Percentiles rank a stretch among this genome's conserved stretches.
Conservation (phyloP, 1,140 invertebrate species). For the Trichomalopsis sarcophagae region DNA sequence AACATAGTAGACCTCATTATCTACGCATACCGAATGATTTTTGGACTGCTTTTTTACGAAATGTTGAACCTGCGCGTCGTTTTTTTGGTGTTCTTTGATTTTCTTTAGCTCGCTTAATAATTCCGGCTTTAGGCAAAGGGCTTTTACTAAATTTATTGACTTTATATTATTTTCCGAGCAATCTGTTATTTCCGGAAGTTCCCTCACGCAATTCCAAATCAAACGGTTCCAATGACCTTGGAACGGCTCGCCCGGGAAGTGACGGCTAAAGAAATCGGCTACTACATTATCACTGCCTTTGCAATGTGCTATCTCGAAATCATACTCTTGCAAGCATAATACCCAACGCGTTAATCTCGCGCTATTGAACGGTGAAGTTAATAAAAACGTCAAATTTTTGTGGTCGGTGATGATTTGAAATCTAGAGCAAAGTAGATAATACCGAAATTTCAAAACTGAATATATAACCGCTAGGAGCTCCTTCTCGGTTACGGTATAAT, state of each 20-base stretch:
- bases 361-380: not conserved
- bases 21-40: too few species aligned
- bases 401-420: not conserved
- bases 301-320: constrained; percentile 14
- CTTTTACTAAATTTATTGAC: not conserved
- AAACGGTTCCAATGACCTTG: not conserved
- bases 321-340: constrained; percentile 44
- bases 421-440: not conserved
- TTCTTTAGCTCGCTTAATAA: not conserved
- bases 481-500: not conserved
- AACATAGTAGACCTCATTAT: too few species aligned
- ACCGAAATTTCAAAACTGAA: not conserved
- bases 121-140: not conserved
- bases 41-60: not conserved
- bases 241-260: not conserved
- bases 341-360: not conserved
- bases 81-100: not conserved
- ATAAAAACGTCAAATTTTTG: constrained; percentile 32
- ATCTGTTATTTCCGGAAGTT: constrained; percentile 56
- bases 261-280: not conserved
- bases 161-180: not conserved
- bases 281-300: not conserved
- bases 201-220: constrained; percentile 64
- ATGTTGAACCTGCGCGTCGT: not conserved
- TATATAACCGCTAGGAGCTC: not conserved